phyloP scores from a whole-genome alignment of 2,797 vertebrate genomes.

The Oreonectes daqikongensis region DNA sequence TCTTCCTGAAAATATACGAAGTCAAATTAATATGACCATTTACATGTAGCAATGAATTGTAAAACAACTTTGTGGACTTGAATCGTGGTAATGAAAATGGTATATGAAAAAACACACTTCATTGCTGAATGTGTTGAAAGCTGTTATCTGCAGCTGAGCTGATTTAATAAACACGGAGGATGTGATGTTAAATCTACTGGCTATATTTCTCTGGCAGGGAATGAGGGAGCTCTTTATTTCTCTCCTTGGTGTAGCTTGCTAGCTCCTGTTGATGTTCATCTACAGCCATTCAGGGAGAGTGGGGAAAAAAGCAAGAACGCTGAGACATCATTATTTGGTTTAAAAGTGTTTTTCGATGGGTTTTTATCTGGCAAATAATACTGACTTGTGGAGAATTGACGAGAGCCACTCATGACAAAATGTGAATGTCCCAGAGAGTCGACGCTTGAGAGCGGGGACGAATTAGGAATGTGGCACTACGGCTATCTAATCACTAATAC shows the following conservation, averaged over 20 bases:
- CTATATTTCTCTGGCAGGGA: not conserved
- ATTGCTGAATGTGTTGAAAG: constrained; percentile 7
- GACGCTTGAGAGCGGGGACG: constrained; percentile 3
- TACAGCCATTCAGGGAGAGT: constrained; percentile 21
- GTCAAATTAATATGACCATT: constrained; percentile 46
- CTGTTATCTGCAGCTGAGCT: constrained; percentile 42
- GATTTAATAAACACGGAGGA: constrained; percentile 49
- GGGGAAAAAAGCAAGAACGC: constrained; percentile 7
- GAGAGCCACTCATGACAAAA: constrained; percentile 20
- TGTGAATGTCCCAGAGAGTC: constrained; percentile 12
- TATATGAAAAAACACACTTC: constrained; percentile 21
- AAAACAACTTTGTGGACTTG: constrained; percentile 17
- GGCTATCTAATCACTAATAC: constrained; percentile 5
- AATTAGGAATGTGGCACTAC: not conserved
- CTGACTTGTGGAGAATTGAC: constrained; percentile 8
- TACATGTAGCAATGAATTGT: constrained; percentile 31
- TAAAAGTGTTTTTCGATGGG: constrained; percentile 19
- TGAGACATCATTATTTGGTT: constrained; percentile 23
- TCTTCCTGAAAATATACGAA: constrained; percentile 35
- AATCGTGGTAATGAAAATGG: constrained; percentile 42
- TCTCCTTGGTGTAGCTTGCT: constrained; percentile 12
- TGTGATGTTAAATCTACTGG: constrained; percentile 41
- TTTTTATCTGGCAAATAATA: constrained; percentile 21
- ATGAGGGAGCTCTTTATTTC: constrained; percentile 1
- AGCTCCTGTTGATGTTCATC: constrained; percentile 1